These are phyloP conservation scores for Protula sp. DNA, from an alignment of 2,888 invertebrate genomes.

Conservation along the genomic window DNA sequence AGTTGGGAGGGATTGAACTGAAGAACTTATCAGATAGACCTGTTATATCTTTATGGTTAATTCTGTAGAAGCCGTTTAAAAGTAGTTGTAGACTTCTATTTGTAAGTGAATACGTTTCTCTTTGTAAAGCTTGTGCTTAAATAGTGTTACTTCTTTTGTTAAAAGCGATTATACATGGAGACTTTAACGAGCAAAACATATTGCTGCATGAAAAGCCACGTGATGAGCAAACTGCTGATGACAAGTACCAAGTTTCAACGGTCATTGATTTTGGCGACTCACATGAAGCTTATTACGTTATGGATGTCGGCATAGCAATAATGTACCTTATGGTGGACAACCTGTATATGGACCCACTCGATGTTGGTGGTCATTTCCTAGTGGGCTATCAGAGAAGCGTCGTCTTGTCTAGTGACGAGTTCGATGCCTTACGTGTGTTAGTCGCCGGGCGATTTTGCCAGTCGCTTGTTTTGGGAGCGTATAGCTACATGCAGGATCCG, in stretches of 20 bases:
- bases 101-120: no score
- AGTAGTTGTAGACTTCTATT: no score
- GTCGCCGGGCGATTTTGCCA: constrained; percentile 76
- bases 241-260: constrained; percentile 61
- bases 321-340: constrained; percentile 73
- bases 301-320: constrained; percentile 77
- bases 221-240: constrained; percentile 45
- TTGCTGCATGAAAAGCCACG: constrained; percentile 57
- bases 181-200: constrained; percentile 85
- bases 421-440: constrained; percentile 65
- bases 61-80: no score
- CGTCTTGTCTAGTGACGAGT: constrained; percentile 63
- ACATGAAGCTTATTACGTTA: constrained; percentile 66
- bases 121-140: no score
- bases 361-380: constrained; percentile 60
- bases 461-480: constrained; percentile 75
- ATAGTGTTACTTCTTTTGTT: no score
- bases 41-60: no score
- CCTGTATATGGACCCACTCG: constrained; percentile 56
- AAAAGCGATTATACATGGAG: constrained; percentile 79
- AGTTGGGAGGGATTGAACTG: no score
- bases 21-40: no score
- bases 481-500: constrained; percentile 69
- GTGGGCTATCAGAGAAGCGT: constrained; percentile 67
- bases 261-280: constrained; percentile 85